These are phyloP conservation scores for Netelia fuscicornis DNA, from an alignment of 2,888 invertebrate genomes.

Conservation along the genomic window DNA sequence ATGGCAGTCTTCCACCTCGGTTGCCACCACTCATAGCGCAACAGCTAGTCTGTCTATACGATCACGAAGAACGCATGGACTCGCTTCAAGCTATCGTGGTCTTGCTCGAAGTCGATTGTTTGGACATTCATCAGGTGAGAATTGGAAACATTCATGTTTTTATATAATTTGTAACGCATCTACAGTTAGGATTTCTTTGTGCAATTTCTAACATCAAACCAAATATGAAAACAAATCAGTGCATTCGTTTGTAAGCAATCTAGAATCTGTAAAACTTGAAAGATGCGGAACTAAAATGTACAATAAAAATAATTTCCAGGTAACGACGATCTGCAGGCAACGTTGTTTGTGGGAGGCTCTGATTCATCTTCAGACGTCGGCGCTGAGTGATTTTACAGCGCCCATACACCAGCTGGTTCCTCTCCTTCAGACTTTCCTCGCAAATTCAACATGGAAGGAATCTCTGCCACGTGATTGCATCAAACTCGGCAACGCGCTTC, in stretches of 20 bases:
- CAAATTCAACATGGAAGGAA: slow-evolving; percentile 69
- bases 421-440: slow-evolving; percentile 85
- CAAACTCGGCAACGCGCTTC: slow-evolving; percentile 91
- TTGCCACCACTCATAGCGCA: slow-evolving; percentile 88
- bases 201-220: not conserved
- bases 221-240: not conserved
- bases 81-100: slow-evolving; percentile 90
- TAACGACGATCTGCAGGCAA: slow-evolving; percentile 87
- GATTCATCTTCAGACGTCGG: slow-evolving; percentile 89
- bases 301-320: slow-evolving; percentile 82
- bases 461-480: slow-evolving; percentile 78
- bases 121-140: slow-evolving; percentile 88
- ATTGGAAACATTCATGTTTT: not conserved
- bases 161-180: not conserved
- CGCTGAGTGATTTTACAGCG: slow-evolving; percentile 88
- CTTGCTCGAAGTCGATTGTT: slow-evolving; percentile 87
- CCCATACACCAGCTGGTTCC: slow-evolving; percentile 89
- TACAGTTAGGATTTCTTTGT: not conserved
- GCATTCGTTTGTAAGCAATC: not conserved
- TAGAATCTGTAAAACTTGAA: not conserved
- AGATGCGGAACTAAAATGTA: not conserved
- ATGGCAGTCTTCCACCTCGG: slow-evolving; percentile 86
- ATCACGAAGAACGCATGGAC: slow-evolving; percentile 88
- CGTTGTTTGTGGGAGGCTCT: slow-evolving; percentile 89
- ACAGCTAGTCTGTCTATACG: slow-evolving; percentile 89